Percentiles rank a stretch among this genome's conserved stretches.
These are phyloP conservation scores for Megaceryle alcyon DNA, from an alignment of 2,797 vertebrate species.

Conservation along the genomic window DNA sequence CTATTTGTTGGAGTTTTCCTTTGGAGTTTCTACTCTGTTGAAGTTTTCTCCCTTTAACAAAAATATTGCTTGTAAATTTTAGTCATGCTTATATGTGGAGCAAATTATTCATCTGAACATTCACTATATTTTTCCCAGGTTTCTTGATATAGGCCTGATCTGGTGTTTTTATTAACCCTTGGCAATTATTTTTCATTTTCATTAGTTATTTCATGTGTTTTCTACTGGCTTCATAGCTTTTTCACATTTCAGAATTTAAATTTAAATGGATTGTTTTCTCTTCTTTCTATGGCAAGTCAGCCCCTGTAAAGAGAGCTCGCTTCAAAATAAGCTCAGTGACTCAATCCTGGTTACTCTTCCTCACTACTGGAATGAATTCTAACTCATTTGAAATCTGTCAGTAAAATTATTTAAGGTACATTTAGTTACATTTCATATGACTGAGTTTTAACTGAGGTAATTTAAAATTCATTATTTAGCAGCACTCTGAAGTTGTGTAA, in stretches of 20 bases:
- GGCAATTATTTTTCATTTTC: not conserved
- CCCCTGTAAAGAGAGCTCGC: not conserved
- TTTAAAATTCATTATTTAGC: conserved; percentile 53
- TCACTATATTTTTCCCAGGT: not conserved
- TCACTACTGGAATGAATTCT: not conserved
- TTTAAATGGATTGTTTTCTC: not conserved
- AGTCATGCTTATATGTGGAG: not conserved
- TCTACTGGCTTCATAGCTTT: not conserved
- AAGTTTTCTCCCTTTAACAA: not conserved
- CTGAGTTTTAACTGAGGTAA: not conserved
- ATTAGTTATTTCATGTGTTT: not conserved
- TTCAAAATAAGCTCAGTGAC: not conserved
- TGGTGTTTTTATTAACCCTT: not conserved
- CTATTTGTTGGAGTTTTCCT: not conserved
- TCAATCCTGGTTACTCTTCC: not conserved
- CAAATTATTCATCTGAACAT: not conserved
- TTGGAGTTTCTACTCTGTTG: not conserved
- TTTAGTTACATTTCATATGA: conserved; percentile 11
- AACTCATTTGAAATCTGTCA: conserved; percentile 11
- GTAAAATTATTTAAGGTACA: conserved; percentile 39
- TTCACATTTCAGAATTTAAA: not conserved
- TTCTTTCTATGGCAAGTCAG: not conserved
- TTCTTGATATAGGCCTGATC: not conserved
- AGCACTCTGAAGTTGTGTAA: conserved; percentile 14
- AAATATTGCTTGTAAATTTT: not conserved